Base-by-base conservation (phyloP, 2,113 vertebrate species). In the Nothoprocta pentlandii region DNA sequence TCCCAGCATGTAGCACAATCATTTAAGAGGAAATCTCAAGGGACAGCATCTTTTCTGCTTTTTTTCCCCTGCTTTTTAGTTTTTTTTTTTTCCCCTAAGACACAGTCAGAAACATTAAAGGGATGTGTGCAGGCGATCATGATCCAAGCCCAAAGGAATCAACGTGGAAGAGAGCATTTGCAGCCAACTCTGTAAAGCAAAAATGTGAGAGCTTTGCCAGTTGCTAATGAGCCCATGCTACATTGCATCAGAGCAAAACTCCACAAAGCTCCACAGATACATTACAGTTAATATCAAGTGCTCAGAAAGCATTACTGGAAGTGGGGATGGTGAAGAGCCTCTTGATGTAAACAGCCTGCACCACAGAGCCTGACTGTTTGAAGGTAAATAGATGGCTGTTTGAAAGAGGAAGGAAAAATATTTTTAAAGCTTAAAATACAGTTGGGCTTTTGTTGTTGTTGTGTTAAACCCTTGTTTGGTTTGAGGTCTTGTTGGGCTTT, bases 401-500 rank as follows among this genome's bases (percentile, higher is more conserved):
- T 49, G 62, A 85, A 69, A 0, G 5, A 76, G n/a, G 58, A 84
- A 84, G 80, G 23, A 51, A 89, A 93, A 89, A 54, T 61, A 68
- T 78, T 71, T 87, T 42, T 2, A 77, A 79, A 36, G 49, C 75
- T 73, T 92, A 69, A 87, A 91, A 82, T 63, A 67, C 54, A 89
- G 26, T 36, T 66, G 67, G 21, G 70, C 25, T 23, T 61, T 44
- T 86, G 54, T 68, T 80, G 28, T 47, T 90, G 70, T 68, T 87
- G 28, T 61, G 28, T 87, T 82, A 87, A 85, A 69, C 1, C 3
- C 23, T 39, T 87, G 9, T 74, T 93, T 70, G 70, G 58, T 85
- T 70, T 79, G 63, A 93, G 59, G 56, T 70, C 82, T 85, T 82
- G 25, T 63, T 85, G 64, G 74, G 26, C 41, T 92, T 82, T 76